Base-by-base conservation (phyloP, 1,140 invertebrate species). In the Diachasmimorpha longicaudata region DNA sequence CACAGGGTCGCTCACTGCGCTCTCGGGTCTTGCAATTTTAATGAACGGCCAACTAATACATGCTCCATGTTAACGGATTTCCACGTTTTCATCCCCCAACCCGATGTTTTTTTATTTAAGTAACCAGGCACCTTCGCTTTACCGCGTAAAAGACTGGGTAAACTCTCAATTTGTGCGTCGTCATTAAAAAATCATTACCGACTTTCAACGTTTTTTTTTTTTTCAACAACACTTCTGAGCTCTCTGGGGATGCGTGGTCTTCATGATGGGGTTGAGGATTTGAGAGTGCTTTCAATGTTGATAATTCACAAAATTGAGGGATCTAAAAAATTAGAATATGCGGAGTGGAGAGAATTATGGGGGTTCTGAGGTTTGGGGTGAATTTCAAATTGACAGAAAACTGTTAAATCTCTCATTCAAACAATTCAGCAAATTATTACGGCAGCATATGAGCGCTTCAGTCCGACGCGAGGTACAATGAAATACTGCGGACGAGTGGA, bases 11-110 rank as follows among this genome's bases (percentile, higher is more conserved):
- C 66, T 63, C 66, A 37, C 16, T 70, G 46, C 68, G 58, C 58
- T 75, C 69, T 31, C 78, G 78, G 75, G 79, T 82, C 81, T 80
- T 78, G 79, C 78, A 80, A 82, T 86, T 86, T 86, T 86, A 86
- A 86, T 82, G 85, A 86, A 83, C 80, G 76, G 81, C 80, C 68
- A 68, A 70, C 44, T 74, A 72, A 74, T 74, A 77, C 19, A 25
- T 5, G 63, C 31, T 39, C 31, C 19, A 25, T 31, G 58, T 63
- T 63, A 63, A 21, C 58, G 2, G 5, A 11, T 25, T 23, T 63
- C 31, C 58, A 63, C 58, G 58, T 23, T 58, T 58, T 63, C 58
- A 63, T 63, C 58, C 58, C 19, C 23, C 14, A 3, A 8, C 21
- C 58, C 21, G 5, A 6, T 63, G 19, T 31, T 31, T 63, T 63